Evolutionary conservation across 2,888 invertebrate genomes (phyloP), one percentile per base, ranked within the genome.

Genomic region (Drosophila neutralis): DNA sequence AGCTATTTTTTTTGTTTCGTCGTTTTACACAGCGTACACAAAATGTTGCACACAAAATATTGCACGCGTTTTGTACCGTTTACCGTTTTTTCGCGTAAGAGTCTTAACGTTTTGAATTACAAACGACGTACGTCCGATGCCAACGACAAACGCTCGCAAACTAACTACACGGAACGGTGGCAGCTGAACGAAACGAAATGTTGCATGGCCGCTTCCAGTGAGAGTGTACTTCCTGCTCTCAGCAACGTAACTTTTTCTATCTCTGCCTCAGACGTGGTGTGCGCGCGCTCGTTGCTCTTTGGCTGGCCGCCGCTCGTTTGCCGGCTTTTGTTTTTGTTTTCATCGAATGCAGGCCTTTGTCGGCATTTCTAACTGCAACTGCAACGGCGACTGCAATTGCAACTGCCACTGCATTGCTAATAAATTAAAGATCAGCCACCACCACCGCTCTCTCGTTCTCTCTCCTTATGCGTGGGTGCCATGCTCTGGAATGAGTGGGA

Each of bases 61-160:
- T 66, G 31, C 29, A 59, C 49, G 38, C 73, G 45, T 27, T 29
- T 21, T 42, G n/a, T 45, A 33, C 4, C 62, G 53, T 24, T 59
- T 11, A 59, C 48, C 76, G 69, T 48, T 67, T 56, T 57, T 68
- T 58, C 67, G 61, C 76, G 76, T 51, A 49, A 51, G 53, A 58
- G 49, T 42, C 48, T 51, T 51, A 49, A 33, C 29, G n/a, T 4
- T 53, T n/a, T 10, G 15, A 61, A 59, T 53, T 45, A 24, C 60
- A 42, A 69, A 53, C 78, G 54, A 69, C 67, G 67, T 53, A 90
- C 91, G 77, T 84, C 91, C 83, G 84, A 76, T 73, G 80, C 80
- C 75, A 77, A 89, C 90, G 91, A 91, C 84, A 84, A 85, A 76
- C 87, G 87, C 91, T 91, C 87, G 90, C 83, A 91, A 91, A 91